Percentiles rank a stretch among this genome's conserved stretches.
These are phyloP conservation scores for Mesorhabditis spiculigera DNA, from an alignment of 2,888 invertebrate species.

Conservation along the genomic window DNA sequence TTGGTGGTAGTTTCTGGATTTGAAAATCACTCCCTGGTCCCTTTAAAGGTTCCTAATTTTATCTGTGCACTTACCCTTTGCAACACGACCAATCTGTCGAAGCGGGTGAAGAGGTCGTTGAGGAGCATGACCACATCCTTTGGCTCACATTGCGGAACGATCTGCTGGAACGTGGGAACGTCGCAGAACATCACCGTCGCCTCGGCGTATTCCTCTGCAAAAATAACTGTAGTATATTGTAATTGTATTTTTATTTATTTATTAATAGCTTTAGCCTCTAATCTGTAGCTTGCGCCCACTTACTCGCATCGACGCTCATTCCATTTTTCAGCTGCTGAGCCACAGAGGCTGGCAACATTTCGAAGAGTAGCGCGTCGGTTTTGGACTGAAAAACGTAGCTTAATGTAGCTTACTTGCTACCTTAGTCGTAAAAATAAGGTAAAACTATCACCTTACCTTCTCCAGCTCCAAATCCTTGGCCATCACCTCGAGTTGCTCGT, in stretches of 20 bases:
- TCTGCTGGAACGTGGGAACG: slow-evolving; percentile 60
- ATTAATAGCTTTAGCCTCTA: too few species aligned
- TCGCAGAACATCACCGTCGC: slow-evolving; percentile 60
- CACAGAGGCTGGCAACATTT: slow-evolving; percentile 59
- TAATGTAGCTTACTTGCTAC: too few species aligned
- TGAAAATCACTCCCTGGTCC: too few species aligned
- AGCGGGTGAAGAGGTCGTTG: slow-evolving; percentile 51
- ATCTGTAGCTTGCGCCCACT: slow-evolving; percentile 3
- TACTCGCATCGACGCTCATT: slow-evolving; percentile 54
- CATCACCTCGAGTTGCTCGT: slow-evolving; percentile 46
- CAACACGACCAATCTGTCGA: slow-evolving; percentile 35
- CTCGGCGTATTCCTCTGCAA: slow-evolving; percentile 44
- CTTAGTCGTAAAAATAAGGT: too few species aligned
- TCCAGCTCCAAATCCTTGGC: slow-evolving; percentile 42
- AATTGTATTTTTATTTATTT: too few species aligned
- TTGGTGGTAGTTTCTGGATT: too few species aligned
- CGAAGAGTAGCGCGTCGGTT: slow-evolving; percentile 57
- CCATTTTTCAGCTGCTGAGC: slow-evolving; percentile 58
- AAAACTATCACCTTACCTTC: too few species aligned
- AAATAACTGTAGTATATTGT: too few species aligned
- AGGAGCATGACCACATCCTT: slow-evolving; percentile 43
- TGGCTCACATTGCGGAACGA: slow-evolving; percentile 55
- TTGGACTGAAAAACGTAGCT: slow-evolving; percentile 29
- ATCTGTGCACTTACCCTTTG: slow-evolving; percentile 15
- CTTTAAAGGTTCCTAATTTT: not conserved